phyloP scores from a whole-genome alignment of 2,113 vertebrate species.

The Pycnonotus jocosus region DNA sequence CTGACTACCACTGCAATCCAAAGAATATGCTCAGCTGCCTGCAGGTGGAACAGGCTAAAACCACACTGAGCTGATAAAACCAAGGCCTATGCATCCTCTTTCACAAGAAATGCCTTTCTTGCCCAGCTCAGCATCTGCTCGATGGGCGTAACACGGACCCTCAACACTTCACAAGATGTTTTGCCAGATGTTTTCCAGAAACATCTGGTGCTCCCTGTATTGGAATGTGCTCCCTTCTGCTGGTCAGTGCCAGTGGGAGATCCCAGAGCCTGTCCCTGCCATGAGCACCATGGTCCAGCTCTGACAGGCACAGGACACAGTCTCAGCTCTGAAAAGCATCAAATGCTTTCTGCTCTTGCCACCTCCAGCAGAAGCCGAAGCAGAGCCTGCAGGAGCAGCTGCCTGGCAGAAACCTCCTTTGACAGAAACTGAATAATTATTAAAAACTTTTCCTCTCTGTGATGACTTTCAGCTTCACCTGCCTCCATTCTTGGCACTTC shows the following conservation, averaged over 20 bases:
- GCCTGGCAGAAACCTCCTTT: not conserved
- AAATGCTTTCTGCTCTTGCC: not conserved
- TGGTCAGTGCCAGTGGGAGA: not conserved
- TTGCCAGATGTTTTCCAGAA: not conserved
- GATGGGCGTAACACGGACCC: not conserved
- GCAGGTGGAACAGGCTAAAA: not conserved
- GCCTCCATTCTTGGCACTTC: not conserved
- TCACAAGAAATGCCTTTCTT: not conserved
- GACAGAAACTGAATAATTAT: not conserved
- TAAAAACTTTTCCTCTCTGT: not conserved
- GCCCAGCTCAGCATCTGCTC: not conserved
- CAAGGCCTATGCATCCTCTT: not conserved
- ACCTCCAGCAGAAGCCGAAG: not conserved
- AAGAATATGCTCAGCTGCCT: constrained; percentile 16
- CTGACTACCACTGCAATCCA: not conserved
- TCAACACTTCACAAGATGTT: not conserved
- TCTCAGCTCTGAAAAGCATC: not conserved
- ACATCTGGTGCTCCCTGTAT: not conserved
- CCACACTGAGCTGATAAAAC: not conserved
- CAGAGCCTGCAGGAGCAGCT: not conserved
- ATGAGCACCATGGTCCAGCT: not conserved
- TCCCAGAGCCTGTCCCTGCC: not conserved
- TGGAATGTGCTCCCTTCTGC: not conserved
- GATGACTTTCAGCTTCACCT: not conserved
- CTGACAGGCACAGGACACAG: not conserved